Evolutionary conservation across 2,888 invertebrate genomes (phyloP).

Genomic region (Cheilosia soror): DNA sequence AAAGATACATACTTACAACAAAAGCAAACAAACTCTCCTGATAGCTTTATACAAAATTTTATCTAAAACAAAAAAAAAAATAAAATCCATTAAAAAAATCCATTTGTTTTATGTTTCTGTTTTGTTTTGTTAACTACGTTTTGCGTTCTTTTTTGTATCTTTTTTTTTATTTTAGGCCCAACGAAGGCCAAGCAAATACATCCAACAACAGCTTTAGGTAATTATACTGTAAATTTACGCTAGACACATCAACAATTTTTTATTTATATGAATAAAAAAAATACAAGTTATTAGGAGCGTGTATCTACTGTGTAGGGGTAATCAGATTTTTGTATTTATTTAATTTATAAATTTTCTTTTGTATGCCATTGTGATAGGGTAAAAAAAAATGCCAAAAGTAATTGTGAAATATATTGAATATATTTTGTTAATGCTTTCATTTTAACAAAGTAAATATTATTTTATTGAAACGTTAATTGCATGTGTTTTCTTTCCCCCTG

Average conservation of each 20-base stretch:
- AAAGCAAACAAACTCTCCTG: conserved; percentile 47
- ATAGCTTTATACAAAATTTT: conserved; percentile 43
- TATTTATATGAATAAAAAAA: conserved; percentile 27
- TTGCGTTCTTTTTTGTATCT: conserved; percentile 75
- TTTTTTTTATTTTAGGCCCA: conserved; percentile 78
- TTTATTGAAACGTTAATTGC: conserved; percentile 43
- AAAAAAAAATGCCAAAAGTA: conserved; percentile 62
- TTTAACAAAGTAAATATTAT: conserved; percentile 16
- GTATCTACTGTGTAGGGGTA: conserved; percentile 53
- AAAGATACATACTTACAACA: conserved; percentile 41
- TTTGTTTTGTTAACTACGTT: conserved; percentile 74
- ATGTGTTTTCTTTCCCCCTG: conserved; percentile 49
- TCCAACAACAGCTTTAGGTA: conserved; percentile 79
- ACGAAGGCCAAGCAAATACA: conserved; percentile 79
- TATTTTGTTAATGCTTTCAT: conserved; percentile 10
- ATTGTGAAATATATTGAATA: conserved; percentile 45
- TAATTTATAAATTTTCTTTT: conserved; percentile 1
- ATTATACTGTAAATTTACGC: conserved; percentile 73
- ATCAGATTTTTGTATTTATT: conserved; percentile 66
- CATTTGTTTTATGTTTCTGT: conserved; percentile 69
- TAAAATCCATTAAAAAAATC: conserved; percentile 45
- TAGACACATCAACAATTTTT: conserved; percentile 36
- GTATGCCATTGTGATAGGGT: conserved; percentile 25
- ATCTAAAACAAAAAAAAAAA: conserved; percentile 25
- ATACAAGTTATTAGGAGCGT: conserved; percentile 43